Evolutionary conservation across 2,797 vertebrate genomes (phyloP).

Genomic region (Crax fasciolata): DNA sequence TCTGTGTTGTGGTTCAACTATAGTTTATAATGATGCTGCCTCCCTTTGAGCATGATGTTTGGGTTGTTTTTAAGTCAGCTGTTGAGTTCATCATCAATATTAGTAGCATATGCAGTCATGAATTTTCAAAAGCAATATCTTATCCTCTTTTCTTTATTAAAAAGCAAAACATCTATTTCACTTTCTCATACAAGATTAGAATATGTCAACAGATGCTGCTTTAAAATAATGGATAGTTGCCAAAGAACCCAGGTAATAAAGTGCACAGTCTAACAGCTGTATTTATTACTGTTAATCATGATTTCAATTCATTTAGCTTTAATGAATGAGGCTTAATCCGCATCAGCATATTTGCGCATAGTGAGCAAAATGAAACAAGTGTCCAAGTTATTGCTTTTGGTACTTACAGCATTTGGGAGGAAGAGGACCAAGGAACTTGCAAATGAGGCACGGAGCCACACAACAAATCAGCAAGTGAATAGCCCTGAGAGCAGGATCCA

Average conservation of each 20-base stretch:
- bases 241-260: conserved; percentile 17
- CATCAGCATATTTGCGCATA: conserved; percentile 1
- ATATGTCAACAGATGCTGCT: background rate
- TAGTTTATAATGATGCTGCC: background rate
- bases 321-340: background rate
- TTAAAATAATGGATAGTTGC: conserved; percentile 14
- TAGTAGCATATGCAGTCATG: background rate
- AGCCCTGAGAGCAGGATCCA: background rate
- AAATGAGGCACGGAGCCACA: background rate
- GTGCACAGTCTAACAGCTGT: background rate
- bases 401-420: background rate
- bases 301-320: conserved; percentile 10
- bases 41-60: background rate
- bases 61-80: background rate
- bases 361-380: background rate
- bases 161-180: background rate
- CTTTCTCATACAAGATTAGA: background rate
- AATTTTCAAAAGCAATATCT: conserved; percentile 32
- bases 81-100: background rate
- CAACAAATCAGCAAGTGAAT: rapidly evolving
- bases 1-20: background rate
- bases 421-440: background rate
- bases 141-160: background rate
- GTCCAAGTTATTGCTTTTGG: background rate
- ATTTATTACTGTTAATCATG: conserved; percentile 8